A percentile compares a stretch with the other conserved stretches of the same genome.
phyloP scores from a whole-genome alignment of 2,113 vertebrate species.

The Neolamprologus caudopunctatus region DNA sequence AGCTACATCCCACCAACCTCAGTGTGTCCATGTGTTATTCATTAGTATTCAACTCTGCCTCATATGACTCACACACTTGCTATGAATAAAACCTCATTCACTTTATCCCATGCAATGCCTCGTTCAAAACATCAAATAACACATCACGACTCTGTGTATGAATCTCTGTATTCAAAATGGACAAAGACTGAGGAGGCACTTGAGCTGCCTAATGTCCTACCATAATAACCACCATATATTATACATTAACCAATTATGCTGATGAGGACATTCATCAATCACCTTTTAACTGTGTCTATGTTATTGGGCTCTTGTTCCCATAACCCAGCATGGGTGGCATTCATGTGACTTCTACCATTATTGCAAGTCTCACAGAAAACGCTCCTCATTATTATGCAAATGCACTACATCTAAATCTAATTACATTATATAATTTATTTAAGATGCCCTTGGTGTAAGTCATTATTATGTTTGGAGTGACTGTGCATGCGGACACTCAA shows the following conservation, averaged over 20 bases:
- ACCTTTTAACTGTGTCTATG: background rate
- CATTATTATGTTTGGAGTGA: background rate
- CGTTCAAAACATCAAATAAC: background rate
- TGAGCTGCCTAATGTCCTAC: background rate
- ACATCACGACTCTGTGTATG: background rate
- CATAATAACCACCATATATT: slow-evolving; percentile 12
- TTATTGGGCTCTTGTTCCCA: background rate
- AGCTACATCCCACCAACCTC: slow-evolving; percentile 25
- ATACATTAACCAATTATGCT: background rate
- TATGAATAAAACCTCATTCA: slow-evolving; percentile 5
- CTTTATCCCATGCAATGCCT: background rate
- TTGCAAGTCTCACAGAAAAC: slow-evolving; percentile 12
- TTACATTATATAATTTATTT: background rate
- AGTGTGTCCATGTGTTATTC: slow-evolving; percentile 34
- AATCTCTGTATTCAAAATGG: background rate
- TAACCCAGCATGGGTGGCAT: background rate
- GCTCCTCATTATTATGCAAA: slow-evolving; percentile 46
- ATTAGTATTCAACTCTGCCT: background rate
- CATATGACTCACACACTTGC: background rate
- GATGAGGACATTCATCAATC: slow-evolving; percentile 35
- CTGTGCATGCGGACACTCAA: background rate
- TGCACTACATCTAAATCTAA: background rate
- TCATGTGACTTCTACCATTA: background rate
- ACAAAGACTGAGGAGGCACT: background rate
- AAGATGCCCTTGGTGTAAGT: slow-evolving; percentile 33